Percentiles rank a stretch among this genome's conserved stretches.
These are phyloP conservation scores for Drosophila kokeensis DNA, from an alignment of 2,888 invertebrate species.

Conservation along the genomic window DNA sequence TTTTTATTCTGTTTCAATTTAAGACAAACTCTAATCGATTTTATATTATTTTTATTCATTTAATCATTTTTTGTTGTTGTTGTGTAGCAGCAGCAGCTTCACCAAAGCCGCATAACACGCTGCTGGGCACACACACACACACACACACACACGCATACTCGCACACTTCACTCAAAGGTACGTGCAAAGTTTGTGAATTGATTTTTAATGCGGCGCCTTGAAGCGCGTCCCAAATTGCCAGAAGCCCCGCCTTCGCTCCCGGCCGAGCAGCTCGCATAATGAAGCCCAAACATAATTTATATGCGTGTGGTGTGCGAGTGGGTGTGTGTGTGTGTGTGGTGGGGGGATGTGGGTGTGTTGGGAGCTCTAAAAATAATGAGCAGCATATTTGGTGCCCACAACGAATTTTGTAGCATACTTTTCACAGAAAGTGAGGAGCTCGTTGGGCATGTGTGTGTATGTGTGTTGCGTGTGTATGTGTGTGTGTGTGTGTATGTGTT, in stretches of 20 bases:
- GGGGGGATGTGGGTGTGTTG: conserved; percentile 12
- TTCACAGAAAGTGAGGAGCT: conserved; percentile 27
- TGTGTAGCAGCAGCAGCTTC: conserved; percentile 20
- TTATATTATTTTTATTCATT: not conserved
- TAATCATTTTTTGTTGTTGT: too few species aligned
- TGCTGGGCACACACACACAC: conserved; percentile 15
- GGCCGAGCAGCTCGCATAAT: conserved; percentile 54
- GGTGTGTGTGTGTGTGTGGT: conserved; percentile 30
- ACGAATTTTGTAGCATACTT: conserved; percentile 71
- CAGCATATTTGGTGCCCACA: conserved; percentile 73
- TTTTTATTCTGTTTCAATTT: not conserved
- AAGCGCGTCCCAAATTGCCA: conserved; percentile 51
- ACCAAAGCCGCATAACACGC: conserved; percentile 39
- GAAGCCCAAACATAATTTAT: conserved; percentile 77
- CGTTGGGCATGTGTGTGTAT: not conserved
- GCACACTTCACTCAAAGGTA: conserved; percentile 49
- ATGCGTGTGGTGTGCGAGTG: conserved; percentile 43
- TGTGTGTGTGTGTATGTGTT: conserved; percentile 35
- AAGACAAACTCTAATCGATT: not conserved
- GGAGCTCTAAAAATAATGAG: conserved; percentile 73
- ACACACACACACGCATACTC: conserved; percentile 2
- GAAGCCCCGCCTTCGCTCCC: not conserved
- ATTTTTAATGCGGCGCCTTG: conserved; percentile 74
- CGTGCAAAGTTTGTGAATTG: conserved; percentile 77
- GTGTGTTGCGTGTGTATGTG: not conserved